phyloP scores from a whole-genome alignment of 2,888 invertebrate genomes.

The Dorcus parallelipipedus region DNA sequence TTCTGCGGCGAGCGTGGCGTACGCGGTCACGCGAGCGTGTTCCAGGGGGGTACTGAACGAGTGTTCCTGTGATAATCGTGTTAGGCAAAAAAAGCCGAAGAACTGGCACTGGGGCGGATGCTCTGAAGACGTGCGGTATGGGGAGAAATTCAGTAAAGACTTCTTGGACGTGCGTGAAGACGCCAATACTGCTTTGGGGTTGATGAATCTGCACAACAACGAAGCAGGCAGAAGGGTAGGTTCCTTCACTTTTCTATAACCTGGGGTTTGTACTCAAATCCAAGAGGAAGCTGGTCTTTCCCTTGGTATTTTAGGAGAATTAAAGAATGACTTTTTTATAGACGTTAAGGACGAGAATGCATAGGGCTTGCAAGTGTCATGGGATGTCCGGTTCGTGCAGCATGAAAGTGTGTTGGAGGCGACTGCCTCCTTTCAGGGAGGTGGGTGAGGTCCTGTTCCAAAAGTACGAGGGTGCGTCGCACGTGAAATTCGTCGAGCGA shows the following conservation, averaged over 20 bases:
- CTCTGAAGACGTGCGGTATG: conserved; percentile 85
- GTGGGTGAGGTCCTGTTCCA: conserved; percentile 76
- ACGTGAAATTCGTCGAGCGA: conserved; percentile 70
- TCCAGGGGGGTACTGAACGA: conserved; percentile 81
- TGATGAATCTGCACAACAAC: conserved; percentile 91
- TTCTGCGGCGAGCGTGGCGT: conserved; percentile 85
- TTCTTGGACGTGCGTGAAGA: conserved; percentile 83
- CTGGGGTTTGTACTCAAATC: no score
- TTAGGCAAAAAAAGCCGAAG: conserved; percentile 65
- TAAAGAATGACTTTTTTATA: conserved; percentile 34
- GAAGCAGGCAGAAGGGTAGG: conserved; percentile 84
- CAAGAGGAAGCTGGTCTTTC: no score
- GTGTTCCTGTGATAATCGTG: conserved; percentile 82
- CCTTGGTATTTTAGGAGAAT: not conserved
- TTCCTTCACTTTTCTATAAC: not conserved
- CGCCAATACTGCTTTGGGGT: conserved; percentile 65
- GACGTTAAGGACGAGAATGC: conserved; percentile 75
- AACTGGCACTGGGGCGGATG: conserved; percentile 94
- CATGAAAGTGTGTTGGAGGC: conserved; percentile 86
- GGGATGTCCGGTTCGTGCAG: conserved; percentile 93
- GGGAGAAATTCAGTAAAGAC: conserved; percentile 79
- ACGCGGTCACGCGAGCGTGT: conserved; percentile 83
- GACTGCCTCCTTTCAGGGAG: conserved; percentile 70
- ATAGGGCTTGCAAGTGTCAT: conserved; percentile 88
- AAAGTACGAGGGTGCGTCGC: conserved; percentile 83